Percentiles rank a stretch among this genome's conserved stretches.
Conservation (phyloP, 2,113 vertebrate species). For the Myotis brandtii region DNA sequence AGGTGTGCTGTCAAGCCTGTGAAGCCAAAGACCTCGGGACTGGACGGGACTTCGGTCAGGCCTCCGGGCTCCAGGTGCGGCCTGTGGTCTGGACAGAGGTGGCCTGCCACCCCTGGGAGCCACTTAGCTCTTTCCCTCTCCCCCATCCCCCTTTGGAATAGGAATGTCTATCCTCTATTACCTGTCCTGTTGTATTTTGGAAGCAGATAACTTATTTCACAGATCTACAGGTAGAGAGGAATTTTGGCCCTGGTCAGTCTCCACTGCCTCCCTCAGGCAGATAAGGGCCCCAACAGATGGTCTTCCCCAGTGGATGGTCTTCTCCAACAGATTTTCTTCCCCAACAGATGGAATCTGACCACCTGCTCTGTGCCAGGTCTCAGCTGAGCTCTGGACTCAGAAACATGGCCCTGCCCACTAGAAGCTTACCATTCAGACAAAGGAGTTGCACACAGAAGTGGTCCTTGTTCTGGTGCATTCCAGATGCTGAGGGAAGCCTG, state of each 20-base stretch:
- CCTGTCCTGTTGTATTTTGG: not conserved
- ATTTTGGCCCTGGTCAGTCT: not conserved
- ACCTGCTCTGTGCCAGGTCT: not conserved
- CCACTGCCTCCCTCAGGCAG: not conserved
- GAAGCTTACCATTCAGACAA: not conserved
- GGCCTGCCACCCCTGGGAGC: not conserved
- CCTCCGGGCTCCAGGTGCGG: not conserved
- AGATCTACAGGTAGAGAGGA: not conserved
- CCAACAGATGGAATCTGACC: not conserved
- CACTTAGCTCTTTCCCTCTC: not conserved
- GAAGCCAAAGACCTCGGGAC: not conserved
- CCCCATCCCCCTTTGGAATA: not conserved
- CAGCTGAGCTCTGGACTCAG: not conserved
- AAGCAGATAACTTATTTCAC: not conserved
- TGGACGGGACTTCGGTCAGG: not conserved
- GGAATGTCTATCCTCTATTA: not conserved
- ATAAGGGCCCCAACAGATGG: not conserved
- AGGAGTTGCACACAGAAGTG: not conserved
- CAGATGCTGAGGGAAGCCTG: not conserved
- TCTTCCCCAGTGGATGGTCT: not conserved
- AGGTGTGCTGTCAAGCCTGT: not conserved
- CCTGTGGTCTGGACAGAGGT: not conserved
- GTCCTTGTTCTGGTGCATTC: not conserved
- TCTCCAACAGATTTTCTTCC: not conserved
- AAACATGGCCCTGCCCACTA: not conserved